These are phyloP conservation scores for Morphnarchus princeps DNA, from an alignment of 2,113 vertebrate species.

Conservation along the genomic window DNA sequence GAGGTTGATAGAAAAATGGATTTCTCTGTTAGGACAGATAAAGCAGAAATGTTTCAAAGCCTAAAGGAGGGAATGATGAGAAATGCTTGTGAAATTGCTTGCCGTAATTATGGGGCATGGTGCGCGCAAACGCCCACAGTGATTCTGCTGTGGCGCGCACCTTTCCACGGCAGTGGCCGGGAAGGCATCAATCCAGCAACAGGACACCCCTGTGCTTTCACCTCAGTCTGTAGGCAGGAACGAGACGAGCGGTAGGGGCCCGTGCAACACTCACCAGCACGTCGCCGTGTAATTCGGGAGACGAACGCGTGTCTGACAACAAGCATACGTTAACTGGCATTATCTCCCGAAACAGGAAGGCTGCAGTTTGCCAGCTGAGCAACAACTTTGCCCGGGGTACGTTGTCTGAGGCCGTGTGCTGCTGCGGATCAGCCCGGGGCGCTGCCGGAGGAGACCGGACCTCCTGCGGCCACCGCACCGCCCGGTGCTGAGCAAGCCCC, in stretches of 20 bases:
- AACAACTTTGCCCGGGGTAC: fast-evolving
- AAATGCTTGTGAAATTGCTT: background rate
- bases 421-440: fast-evolving
- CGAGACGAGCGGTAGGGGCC: background rate
- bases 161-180: background rate
- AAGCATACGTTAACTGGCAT: background rate
- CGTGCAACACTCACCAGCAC: fast-evolving
- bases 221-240: background rate
- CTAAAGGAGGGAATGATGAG: background rate
- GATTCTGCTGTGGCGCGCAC: background rate
- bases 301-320: background rate
- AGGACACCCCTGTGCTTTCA: background rate
- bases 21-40: background rate
- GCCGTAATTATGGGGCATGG: background rate
- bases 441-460: background rate
- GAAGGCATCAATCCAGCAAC: background rate
- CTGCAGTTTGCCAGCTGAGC: background rate
- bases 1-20: background rate
- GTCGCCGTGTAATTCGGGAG: background rate
- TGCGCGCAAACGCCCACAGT: background rate
- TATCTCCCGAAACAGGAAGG: background rate
- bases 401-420: background rate
- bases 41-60: background rate
- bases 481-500: background rate
- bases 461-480: fast-evolving